Conservation (phyloP, 2,797 vertebrate species). For the Synaphobranchus kaupii region DNA sequence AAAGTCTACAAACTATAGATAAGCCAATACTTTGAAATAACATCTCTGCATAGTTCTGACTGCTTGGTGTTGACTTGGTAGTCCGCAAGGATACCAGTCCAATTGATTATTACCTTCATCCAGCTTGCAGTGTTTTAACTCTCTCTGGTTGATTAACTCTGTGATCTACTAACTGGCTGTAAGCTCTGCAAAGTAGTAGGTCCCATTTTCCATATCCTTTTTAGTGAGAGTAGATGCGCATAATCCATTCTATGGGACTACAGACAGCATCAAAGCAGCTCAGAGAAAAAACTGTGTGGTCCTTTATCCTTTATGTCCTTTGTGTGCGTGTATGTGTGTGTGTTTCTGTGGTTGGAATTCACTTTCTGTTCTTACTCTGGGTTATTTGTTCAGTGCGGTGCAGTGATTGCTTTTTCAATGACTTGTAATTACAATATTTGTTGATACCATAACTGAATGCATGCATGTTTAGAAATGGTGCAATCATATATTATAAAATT, state of each 20-base stretch:
- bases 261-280: constrained; percentile 37
- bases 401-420: no score
- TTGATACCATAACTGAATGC: no score
- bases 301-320: neutral
- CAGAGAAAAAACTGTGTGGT: constrained; percentile 1
- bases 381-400: neutral
- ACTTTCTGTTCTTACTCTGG: neutral
- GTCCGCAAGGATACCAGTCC: constrained; percentile 42
- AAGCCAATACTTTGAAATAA: neutral
- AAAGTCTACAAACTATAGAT: neutral
- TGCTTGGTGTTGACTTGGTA: neutral
- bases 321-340: neutral
- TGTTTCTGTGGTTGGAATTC: neutral
- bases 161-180: constrained; percentile 71
- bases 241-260: constrained; percentile 18
- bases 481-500: no score
- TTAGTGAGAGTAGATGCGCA: constrained; percentile 18
- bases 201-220: constrained; percentile 56
- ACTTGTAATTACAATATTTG: no score
- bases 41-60: neutral
- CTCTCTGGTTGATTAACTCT: constrained; percentile 69
- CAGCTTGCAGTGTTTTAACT: constrained; percentile 52
- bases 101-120: constrained; percentile 53
- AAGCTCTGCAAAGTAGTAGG: constrained; percentile 56
- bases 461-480: no score